Percentiles rank a stretch among this genome's conserved stretches.
phyloP scores from a whole-genome alignment of 64 coral and sea anemone species.

The Stylophora pistillata region DNA sequence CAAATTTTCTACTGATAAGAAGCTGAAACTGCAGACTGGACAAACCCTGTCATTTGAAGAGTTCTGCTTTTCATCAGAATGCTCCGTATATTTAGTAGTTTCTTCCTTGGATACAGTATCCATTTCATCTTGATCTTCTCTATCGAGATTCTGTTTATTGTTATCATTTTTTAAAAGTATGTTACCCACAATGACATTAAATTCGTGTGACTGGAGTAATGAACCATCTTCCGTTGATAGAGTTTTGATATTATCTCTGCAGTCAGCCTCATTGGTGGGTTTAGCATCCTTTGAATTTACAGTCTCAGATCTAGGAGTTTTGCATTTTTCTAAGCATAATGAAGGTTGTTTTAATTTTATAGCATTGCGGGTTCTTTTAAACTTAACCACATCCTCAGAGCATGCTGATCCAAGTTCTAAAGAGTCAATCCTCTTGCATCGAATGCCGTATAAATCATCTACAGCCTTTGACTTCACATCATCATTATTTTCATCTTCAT shows the following conservation, averaged over 20 bases:
- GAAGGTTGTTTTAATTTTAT: conserved; percentile 11
- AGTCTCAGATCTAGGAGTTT: neutral
- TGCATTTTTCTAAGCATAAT: conserved; percentile 1
- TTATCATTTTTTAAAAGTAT: neutral
- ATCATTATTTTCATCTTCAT: neutral
- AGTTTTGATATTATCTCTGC: neutral
- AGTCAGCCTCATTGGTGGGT: neutral
- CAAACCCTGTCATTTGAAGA: conserved; percentile 13
- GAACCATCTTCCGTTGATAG: neutral
- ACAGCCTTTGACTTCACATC: neutral
- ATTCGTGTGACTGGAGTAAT: neutral
- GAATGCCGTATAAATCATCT: neutral
- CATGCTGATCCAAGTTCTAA: neutral
- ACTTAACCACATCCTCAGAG: conserved; percentile 2
- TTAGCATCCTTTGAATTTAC: neutral
- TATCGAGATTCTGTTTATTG: neutral
- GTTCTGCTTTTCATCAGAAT: neutral
- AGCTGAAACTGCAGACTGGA: conserved; percentile 54
- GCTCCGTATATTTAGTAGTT: neutral
- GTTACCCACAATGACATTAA: no score
- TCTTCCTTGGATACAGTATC: neutral
- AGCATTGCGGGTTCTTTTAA: conserved; percentile 32
- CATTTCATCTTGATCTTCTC: neutral
- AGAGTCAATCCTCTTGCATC: conserved; percentile 27
- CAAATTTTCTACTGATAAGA: conserved; percentile 13